A percentile compares a stretch with the other conserved stretches of the same genome.
phyloP scores from a whole-genome alignment of 2,113 vertebrate genomes.

The Apodemus speciosus region DNA sequence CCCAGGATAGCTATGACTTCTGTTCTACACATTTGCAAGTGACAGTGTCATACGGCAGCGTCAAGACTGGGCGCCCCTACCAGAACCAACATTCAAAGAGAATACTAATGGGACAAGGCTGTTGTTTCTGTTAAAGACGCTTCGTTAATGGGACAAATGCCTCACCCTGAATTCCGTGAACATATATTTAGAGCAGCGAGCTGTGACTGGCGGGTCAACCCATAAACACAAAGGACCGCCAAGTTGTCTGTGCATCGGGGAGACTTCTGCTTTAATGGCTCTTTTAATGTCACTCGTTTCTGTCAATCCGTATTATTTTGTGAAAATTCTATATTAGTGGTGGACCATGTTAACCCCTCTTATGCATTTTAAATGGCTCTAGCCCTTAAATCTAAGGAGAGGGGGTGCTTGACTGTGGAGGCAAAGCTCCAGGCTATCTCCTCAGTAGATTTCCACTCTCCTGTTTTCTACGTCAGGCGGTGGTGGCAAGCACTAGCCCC shows the following conservation, averaged over 20 bases:
- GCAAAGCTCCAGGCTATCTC: neutral
- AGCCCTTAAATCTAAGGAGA: neutral
- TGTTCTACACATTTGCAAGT: neutral
- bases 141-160: neutral
- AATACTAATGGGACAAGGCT: neutral
- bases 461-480: neutral
- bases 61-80: neutral
- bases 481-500: neutral
- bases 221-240: conserved; percentile 25
- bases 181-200: neutral
- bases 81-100: neutral
- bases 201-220: neutral
- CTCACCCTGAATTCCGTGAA: neutral
- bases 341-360: neutral
- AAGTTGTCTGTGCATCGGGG: neutral
- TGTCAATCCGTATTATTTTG: conserved; percentile 51
- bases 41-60: too few relatives aligned
- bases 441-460: neutral
- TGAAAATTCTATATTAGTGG: neutral
- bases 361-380: conserved; percentile 36
- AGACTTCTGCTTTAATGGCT: neutral
- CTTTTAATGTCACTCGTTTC: neutral
- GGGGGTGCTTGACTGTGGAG: neutral
- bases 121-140: neutral
- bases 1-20: neutral